A percentile compares a stretch with the other conserved stretches of the same genome.
Conservation (phyloP, 2,888 invertebrate genomes). For the Encarsia formosa region DNA sequence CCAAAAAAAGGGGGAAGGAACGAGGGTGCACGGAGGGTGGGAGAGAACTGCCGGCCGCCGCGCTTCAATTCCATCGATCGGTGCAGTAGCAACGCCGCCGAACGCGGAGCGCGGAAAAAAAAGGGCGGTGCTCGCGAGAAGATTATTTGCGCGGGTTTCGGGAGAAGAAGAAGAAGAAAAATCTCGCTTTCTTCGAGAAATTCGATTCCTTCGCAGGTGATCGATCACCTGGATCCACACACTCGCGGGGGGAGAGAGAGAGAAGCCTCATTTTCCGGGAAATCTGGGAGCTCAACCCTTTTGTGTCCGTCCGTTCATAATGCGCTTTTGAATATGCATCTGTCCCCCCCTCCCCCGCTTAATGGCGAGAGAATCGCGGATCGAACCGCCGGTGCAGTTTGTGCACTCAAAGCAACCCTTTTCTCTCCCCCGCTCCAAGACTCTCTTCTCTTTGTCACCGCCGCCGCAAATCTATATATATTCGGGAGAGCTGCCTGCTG, state of each 20-base stretch:
- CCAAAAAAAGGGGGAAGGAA: conserved; percentile 47
- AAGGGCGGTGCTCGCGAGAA: no score
- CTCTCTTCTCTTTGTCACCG: conserved; percentile 10
- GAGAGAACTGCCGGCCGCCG: neutral
- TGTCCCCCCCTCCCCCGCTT: no score
- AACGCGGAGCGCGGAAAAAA: no score
- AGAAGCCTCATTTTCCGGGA: no score
- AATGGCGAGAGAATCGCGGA: conserved; percentile 21
- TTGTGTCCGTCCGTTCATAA: conserved; percentile 22
- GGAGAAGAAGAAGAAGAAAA: neutral
- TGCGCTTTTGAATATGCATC: conserved; percentile 28
- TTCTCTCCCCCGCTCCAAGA: conserved; percentile 4
- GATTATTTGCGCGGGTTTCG: neutral
- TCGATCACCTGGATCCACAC: no score
- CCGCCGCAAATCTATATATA: neutral
- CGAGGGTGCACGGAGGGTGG: conserved; percentile 37
- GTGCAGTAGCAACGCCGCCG: conserved; percentile 22
- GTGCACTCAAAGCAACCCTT: neutral
- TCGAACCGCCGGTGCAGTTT: neutral
- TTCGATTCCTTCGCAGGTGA: neutral
- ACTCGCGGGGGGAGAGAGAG: neutral
- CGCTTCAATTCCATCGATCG: neutral
- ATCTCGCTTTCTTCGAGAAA: no score
- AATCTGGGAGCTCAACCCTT: no score
- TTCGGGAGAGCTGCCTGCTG: neutral